Percentiles rank a stretch among this genome's conserved stretches.
Conservation (phyloP, 2,888 invertebrate genomes). For the Seira musarum region DNA sequence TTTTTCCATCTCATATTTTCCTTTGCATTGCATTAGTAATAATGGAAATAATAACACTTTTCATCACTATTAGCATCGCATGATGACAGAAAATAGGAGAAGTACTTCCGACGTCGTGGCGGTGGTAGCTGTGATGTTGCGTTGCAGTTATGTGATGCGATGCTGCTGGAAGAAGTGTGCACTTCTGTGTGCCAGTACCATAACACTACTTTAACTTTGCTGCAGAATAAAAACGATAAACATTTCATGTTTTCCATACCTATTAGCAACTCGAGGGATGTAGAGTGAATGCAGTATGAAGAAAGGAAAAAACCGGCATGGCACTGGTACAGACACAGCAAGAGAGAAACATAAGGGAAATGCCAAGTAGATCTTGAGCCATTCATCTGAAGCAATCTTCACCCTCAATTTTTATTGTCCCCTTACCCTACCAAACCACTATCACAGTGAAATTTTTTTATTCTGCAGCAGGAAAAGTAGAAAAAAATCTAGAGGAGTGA, state of each 20-base stretch:
- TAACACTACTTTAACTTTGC: not conserved
- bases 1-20: too few relatives aligned
- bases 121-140: too few relatives aligned
- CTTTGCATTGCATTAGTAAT: too few relatives aligned
- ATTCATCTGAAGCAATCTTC: constrained; percentile 50
- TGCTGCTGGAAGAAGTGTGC: too few relatives aligned
- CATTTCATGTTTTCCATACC: constrained; percentile 53
- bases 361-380: constrained; percentile 52
- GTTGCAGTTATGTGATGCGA: too few relatives aligned
- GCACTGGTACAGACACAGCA: too few relatives aligned
- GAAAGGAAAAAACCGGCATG: too few relatives aligned
- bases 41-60: constrained; percentile 57
- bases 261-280: constrained; percentile 37
- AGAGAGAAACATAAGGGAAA: constrained; percentile 53
- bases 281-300: not conserved
- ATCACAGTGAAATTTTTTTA: too few relatives aligned
- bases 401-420: constrained; percentile 54
- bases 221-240: constrained; percentile 32
- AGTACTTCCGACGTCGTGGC: constrained; percentile 43
- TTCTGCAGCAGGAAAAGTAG: too few relatives aligned
- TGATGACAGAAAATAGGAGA: constrained; percentile 45
- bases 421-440: constrained; percentile 20
- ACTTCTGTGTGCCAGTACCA: too few relatives aligned
- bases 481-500: too few relatives aligned
- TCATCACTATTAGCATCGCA: constrained; percentile 48